phyloP scores from a whole-genome alignment of 92 coral and sea anemone species.

The Pocillopora grandis region DNA sequence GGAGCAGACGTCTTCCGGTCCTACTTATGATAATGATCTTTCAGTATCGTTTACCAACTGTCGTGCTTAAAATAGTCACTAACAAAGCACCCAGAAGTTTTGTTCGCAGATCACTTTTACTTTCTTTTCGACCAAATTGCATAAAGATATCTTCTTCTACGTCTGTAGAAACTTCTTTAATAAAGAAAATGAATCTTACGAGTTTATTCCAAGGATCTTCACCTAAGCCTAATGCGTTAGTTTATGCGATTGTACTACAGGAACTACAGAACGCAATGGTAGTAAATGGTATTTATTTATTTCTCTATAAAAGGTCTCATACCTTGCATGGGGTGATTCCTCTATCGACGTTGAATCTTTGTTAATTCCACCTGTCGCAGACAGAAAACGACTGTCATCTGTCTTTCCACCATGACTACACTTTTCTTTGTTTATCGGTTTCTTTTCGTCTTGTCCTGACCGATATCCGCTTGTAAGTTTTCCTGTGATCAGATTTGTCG shows the following conservation, averaged over 20 bases:
- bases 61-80: too few species aligned
- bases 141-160: too few species aligned
- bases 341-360: conserved; percentile 37
- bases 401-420: conserved; percentile 70
- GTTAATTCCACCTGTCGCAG: conserved; percentile 72
- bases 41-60: too few species aligned
- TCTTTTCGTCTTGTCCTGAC: conserved; percentile 60
- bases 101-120: too few species aligned
- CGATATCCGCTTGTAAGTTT: conserved; percentile 71
- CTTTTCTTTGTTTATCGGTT: conserved; percentile 54
- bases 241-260: background rate
- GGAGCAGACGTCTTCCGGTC: too few species aligned
- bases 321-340: conserved; percentile 60
- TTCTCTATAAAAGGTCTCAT: background rate
- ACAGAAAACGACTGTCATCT: conserved; percentile 46
- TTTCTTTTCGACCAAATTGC: too few species aligned
- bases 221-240: too few species aligned
- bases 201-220: too few species aligned
- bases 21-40: too few species aligned
- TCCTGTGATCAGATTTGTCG: conserved; percentile 38
- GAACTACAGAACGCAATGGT: background rate
- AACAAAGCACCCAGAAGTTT: too few species aligned
- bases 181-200: too few species aligned
- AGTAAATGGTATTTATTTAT: background rate
- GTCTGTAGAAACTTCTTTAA: too few species aligned